A percentile compares a stretch with the other conserved stretches of the same genome.
Conservation (phyloP, 2,113 vertebrate genomes). For the Phaethon lepturus region DNA sequence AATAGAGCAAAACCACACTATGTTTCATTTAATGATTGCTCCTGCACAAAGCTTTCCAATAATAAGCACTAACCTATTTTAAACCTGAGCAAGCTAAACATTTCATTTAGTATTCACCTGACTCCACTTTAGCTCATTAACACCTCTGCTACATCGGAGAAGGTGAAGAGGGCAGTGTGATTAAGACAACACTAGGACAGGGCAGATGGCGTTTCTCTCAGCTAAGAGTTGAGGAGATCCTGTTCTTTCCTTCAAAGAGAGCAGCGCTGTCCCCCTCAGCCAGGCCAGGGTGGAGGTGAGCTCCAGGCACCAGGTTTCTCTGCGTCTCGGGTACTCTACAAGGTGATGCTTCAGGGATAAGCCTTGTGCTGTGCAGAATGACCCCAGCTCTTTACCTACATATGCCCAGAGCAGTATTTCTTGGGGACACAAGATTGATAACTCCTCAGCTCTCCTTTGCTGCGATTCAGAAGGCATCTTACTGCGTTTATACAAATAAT, state of each 20-base stretch:
- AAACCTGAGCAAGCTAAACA: constrained; percentile 18
- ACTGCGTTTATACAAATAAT: neutral
- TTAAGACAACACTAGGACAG: neutral
- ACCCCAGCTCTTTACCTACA: neutral
- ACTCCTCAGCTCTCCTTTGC: neutral
- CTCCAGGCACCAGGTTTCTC: neutral
- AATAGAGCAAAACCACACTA: neutral
- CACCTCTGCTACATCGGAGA: neutral
- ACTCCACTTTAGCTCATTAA: constrained; percentile 16
- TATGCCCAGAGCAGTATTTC: neutral
- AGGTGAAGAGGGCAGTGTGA: neutral
- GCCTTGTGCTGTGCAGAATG: neutral
- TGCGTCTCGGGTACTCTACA: neutral
- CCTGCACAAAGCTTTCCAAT: constrained; percentile 14
- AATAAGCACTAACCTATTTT: constrained; percentile 12
- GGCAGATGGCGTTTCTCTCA: neutral
- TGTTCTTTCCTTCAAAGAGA: neutral
- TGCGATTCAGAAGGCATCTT: neutral
- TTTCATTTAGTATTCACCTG: constrained; percentile 29
- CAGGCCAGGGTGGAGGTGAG: neutral
- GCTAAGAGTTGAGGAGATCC: neutral
- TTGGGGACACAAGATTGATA: neutral
- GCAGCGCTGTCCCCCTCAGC: neutral
- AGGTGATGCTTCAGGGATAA: neutral
- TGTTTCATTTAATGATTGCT: constrained; percentile 13